Evolutionary conservation across 2,888 invertebrate species (phyloP), one percentile per base, ranked within the genome.

Genomic region (Salticus scenicus): DNA sequence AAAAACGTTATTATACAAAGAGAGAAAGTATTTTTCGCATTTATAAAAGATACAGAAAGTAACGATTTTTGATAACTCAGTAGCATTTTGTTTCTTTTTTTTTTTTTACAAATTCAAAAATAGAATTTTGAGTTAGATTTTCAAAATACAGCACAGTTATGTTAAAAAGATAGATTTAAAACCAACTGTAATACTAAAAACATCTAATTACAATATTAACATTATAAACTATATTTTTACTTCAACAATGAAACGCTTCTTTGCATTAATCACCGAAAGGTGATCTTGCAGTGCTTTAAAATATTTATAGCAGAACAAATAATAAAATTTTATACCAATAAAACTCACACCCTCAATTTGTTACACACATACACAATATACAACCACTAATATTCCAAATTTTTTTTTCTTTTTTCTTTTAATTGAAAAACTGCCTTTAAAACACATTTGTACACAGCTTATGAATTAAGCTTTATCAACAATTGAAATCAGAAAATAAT

Each of bases 161-260:
- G 8, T 57, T 24, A 24, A 57, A 24, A 5, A 24, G 24, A 24
- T 57, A 24, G 57, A 5, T 57, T 57, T 57, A 57, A 57, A 57
- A 57, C 57, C 20, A 57, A n/a, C n/a, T n/a, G n/a, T 57, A 7
- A 57, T 57, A 57, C 57, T 57, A 57, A 57, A 57, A 57, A 57
- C 57, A 57, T 57, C 57, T 57, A 57, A 57, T 24, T 24, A 57
- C 57, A 57, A 57, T 47, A n/a, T 47, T 47, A 57, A 57, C 57
- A 57, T 57, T 5, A 57, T 57, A 57, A 57, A 57, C 57, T 57
- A 57, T 24, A 24, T 47, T n/a, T n/a, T 12, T 57, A 57, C n/a
- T 47, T 57, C 57, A 57, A 57, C 57, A 57, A 57, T 57, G 24
- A 57, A 57, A 57, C 24, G 24, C 24, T 24, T 24, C 12, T 7